Percentiles rank a stretch among this genome's conserved stretches.
Conservation (phyloP, 1,140 invertebrate species). For the Littorina saxatilis region DNA sequence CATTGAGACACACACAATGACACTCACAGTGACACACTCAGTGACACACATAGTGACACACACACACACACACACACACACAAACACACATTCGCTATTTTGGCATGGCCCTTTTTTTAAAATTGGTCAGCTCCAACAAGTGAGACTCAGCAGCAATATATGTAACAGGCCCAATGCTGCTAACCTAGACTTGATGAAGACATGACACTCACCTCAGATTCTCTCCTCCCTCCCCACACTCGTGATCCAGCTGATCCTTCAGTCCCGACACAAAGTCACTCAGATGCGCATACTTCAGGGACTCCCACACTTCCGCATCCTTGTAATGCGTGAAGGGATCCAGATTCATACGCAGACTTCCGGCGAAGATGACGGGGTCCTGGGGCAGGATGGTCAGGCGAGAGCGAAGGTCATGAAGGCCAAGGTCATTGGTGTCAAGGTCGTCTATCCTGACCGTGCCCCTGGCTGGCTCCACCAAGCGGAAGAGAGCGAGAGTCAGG, state of each 20-base stretch:
- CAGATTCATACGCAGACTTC: slow-evolving; percentile 87
- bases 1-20: too few species aligned
- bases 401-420: slow-evolving; percentile 77
- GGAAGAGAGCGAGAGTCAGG: slow-evolving; percentile 79
- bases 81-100: too few species aligned
- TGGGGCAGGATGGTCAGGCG: slow-evolving; percentile 69
- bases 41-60: too few species aligned
- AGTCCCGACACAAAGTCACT: slow-evolving; percentile 69
- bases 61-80: too few species aligned
- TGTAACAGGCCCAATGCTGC: too few species aligned
- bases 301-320: slow-evolving; percentile 84
- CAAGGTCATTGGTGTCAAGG: slow-evolving; percentile 80
- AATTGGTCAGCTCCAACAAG: too few species aligned
- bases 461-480: slow-evolving; percentile 76
- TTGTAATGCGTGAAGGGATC: slow-evolving; percentile 87
- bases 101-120: too few species aligned
- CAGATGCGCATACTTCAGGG: slow-evolving; percentile 83
- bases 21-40: too few species aligned
- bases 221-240: slow-evolving; percentile 75
- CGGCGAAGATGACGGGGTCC: slow-evolving; percentile 90
- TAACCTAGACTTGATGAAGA: too few species aligned
- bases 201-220: slow-evolving; percentile 72
- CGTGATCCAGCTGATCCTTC: slow-evolving; percentile 65
- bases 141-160: too few species aligned
- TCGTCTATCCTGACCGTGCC: slow-evolving; percentile 82